Conservation (phyloP, 2,797 vertebrate genomes). For the Cyprinodon diabolis region DNA sequence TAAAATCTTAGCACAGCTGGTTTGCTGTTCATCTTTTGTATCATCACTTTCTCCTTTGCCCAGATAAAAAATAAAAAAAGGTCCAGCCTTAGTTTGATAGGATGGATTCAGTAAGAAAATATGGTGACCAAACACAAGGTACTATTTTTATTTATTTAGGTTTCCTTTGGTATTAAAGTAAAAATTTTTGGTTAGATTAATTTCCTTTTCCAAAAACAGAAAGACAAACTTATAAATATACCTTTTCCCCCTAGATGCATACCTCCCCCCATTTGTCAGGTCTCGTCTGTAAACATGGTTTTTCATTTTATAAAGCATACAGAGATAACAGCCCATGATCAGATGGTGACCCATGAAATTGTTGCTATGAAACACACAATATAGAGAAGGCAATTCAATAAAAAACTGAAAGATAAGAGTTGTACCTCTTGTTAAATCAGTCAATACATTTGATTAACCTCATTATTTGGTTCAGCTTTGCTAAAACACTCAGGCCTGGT, state of each 20-base stretch:
- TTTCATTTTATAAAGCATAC: not conserved
- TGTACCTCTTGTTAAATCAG: not conserved
- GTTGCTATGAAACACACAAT: not conserved
- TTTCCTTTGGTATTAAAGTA: not conserved
- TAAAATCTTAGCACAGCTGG: constrained; percentile 26
- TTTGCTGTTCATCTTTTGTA: constrained; percentile 35
- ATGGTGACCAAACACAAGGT: not conserved
- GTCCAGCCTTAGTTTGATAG: not conserved
- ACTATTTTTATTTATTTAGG: not conserved
- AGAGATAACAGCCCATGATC: not conserved
- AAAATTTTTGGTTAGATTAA: constrained; percentile 12
- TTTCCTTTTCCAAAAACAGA: constrained; percentile 2
- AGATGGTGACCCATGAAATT: constrained; percentile 9
- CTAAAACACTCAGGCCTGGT: not conserved
- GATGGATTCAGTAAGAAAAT: not conserved
- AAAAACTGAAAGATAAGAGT: not conserved
- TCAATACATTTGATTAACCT: not conserved
- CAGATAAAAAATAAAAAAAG: constrained; percentile 1
- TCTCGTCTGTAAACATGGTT: not conserved
- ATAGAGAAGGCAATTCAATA: not conserved
- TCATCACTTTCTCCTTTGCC: constrained; percentile 33
- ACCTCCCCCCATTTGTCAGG: not conserved
- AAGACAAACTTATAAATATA: not conserved
- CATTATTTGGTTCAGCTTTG: not conserved
- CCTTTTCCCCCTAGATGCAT: too few species aligned